A percentile compares a stretch with the other conserved stretches of the same genome.
phyloP scores from a whole-genome alignment of 1,140 invertebrate genomes.

The Zaprionus tsacasi region DNA sequence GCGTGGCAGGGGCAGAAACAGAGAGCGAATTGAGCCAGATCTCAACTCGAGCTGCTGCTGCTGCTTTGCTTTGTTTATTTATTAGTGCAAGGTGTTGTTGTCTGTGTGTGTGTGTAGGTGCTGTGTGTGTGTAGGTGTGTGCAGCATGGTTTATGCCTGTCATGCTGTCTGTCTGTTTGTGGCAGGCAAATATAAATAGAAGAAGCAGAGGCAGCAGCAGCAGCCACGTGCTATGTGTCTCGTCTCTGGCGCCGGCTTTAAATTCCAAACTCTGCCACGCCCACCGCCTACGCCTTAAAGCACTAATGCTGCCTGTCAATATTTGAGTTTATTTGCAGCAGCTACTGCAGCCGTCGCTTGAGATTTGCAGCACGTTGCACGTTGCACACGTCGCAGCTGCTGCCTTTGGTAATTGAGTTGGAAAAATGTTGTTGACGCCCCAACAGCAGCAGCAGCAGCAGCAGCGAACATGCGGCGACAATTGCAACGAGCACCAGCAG shows the following conservation, averaged over 20 bases:
- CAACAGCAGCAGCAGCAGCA: background rate
- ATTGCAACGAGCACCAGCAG: conserved; percentile 45
- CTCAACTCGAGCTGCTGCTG: conserved; percentile 25
- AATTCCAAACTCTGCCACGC: conserved; percentile 20
- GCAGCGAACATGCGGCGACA: conserved; percentile 74
- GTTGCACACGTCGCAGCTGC: conserved; percentile 70
- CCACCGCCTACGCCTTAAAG: background rate
- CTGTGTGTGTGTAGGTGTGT: conserved; percentile 27
- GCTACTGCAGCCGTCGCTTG: conserved; percentile 46
- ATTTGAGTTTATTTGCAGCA: conserved; percentile 56
- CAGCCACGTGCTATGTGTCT: conserved; percentile 24
- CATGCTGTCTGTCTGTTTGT: conserved; percentile 58
- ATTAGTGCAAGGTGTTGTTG: conserved; percentile 71
- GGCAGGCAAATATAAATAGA: conserved; percentile 67
- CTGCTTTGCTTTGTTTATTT: conserved; percentile 65
- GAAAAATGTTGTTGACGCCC: conserved; percentile 80
- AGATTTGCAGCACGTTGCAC: conserved; percentile 57
- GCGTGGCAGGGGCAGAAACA: background rate
- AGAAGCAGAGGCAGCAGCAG: conserved; percentile 26
- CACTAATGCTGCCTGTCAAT: conserved; percentile 56
- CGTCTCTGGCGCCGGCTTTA: conserved; percentile 14
- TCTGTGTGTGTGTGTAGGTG: conserved; percentile 34
- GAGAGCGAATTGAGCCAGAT: too few species aligned
- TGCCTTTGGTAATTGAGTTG: conserved; percentile 72
- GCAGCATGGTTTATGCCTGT: conserved; percentile 25